Evolutionary conservation across 2,888 invertebrate species (phyloP), one percentile per base, ranked within the genome.

Genomic region (Loripinus fragilis): DNA sequence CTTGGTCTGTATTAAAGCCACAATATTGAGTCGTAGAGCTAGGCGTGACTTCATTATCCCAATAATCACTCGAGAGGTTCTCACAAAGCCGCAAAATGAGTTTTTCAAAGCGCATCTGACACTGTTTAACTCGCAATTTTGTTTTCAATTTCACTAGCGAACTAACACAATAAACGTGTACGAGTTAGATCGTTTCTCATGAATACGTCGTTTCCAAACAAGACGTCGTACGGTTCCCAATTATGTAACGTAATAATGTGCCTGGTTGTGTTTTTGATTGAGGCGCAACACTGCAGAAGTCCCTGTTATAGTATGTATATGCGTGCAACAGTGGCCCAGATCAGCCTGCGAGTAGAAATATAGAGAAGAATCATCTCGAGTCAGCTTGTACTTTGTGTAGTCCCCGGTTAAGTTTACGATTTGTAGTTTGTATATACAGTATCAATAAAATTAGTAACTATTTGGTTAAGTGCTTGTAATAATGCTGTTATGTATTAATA

Each of bases 21-120:
- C 69, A 76, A 76, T 76, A 65, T 64, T 42, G 50, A 68, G 45
- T 52, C 35, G 83, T 76, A 71, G 65, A 65, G 45, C 38, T 65
- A 80, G 83, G 83, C 80, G 83, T 80, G 83, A 83, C 83, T 83
- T 83, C 80, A 83, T 83, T 83, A 83, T 71, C 75, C 71, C 66
- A 45, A 65, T 66, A 80, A 80, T 80, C 83, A 80, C 35, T 28
- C 7, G 78, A 71, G 76, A 71, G 52, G 45, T 66, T 48, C 41
- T 41, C 68, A 81, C 72, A 81, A 81, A 71, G 64, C 74, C 74
- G 52, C 75, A 77, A 77, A 81, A 81, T 81, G 77, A 81, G 74
- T 72, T 81, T n/a, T 77, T 72, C 71, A 72, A 77, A 77, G 67
- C 71, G 50, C 28, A 52, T 55, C 65, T 64, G 67, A 64, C 69